Percentiles rank a stretch among this genome's conserved stretches.
These are phyloP conservation scores for Myzus persicae DNA, from an alignment of 1,140 invertebrate species.

Conservation along the genomic window DNA sequence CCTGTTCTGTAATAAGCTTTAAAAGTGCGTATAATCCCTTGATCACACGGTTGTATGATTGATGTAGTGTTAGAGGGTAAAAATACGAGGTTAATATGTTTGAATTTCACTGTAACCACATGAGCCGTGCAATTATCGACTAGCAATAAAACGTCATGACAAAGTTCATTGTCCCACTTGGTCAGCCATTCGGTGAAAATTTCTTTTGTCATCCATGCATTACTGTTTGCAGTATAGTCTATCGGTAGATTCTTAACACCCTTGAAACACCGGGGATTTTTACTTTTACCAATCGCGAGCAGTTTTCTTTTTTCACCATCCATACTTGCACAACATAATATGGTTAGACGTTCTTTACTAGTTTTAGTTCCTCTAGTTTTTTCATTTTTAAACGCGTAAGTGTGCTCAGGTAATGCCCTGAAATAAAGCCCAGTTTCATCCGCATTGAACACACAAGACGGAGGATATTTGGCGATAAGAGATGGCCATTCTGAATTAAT, in stretches of 20 bases:
- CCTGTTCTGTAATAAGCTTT: no score
- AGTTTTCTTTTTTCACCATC: slow-evolving; percentile 68
- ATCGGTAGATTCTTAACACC: slow-evolving; percentile 47
- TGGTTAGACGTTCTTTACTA: slow-evolving; percentile 64
- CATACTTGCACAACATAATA: slow-evolving; percentile 63
- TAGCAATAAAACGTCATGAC: slow-evolving; percentile 61
- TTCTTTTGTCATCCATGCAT: slow-evolving; percentile 59
- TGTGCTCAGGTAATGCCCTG: no score
- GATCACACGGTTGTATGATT: slow-evolving; percentile 64
- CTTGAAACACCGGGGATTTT: slow-evolving; percentile 57
- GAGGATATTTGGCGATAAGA: neutral
- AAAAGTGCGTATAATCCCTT: no score
- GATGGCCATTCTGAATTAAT: neutral
- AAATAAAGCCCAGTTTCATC: neutral
- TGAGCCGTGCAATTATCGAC: slow-evolving; percentile 65
- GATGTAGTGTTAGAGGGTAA: slow-evolving; percentile 65
- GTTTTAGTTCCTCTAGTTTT: no score
- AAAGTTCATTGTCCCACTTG: slow-evolving; percentile 28
- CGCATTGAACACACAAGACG: slow-evolving; percentile 1
- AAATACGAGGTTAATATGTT: slow-evolving; percentile 63
- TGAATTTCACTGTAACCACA: slow-evolving; percentile 59
- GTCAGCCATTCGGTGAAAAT: slow-evolving; percentile 28
- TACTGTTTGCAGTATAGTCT: slow-evolving; percentile 47
- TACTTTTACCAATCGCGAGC: slow-evolving; percentile 55
- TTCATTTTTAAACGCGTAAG: no score